These are phyloP conservation scores for Chymomyza amoena DNA, from an alignment of 2,888 invertebrate species.

Conservation along the genomic window DNA sequence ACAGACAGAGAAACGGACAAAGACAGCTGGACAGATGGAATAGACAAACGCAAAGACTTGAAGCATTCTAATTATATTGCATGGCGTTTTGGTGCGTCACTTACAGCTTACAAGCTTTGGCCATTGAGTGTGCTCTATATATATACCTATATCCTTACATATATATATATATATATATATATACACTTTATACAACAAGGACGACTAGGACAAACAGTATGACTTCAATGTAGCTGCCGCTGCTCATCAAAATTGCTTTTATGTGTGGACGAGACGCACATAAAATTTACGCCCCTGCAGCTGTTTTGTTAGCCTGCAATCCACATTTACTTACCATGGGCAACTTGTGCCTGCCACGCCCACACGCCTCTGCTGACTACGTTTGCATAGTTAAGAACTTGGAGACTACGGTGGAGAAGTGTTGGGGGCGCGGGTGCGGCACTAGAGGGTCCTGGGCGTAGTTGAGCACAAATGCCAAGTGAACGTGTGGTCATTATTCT, in stretches of 20 bases:
- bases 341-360: background rate
- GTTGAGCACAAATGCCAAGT: background rate
- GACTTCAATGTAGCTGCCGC: slow-evolving; percentile 11
- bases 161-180: background rate
- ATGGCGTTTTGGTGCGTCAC: slow-evolving; percentile 59
- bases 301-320: slow-evolving; percentile 32
- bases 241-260: slow-evolving; percentile 72
- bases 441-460: slow-evolving; percentile 17
- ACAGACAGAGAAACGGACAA: background rate
- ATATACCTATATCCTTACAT: too few species aligned
- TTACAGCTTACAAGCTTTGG: slow-evolving; percentile 38
- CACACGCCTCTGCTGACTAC: slow-evolving; percentile 42
- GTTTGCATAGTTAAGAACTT: slow-evolving; percentile 64
- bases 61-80: slow-evolving; percentile 70
- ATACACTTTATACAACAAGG: background rate
- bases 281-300: slow-evolving; percentile 61
- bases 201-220: background rate
- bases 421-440: too few species aligned
- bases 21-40: background rate
- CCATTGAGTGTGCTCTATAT: too few species aligned
- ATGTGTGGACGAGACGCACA: slow-evolving; percentile 51
- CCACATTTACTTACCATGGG: background rate
- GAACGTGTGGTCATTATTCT: slow-evolving; percentile 72
- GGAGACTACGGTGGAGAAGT: background rate
- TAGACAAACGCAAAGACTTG: slow-evolving; percentile 33